Evolutionary conservation across 2,797 vertebrate species (phyloP).

Genomic region (Danio aesculapii): DNA sequence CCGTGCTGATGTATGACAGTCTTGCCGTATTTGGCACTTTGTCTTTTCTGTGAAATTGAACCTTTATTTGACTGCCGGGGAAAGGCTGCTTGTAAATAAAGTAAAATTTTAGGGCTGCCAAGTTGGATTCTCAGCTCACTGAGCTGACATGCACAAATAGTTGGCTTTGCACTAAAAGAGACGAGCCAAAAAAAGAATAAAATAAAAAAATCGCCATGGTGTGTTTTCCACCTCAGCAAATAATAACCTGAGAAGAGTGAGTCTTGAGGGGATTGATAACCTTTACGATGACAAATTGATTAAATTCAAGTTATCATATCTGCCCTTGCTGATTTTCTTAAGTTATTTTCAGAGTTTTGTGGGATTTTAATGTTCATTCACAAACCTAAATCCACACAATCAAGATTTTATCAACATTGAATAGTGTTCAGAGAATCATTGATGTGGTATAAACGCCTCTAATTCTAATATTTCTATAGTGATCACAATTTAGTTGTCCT

Average conservation of each 20-base stretch:
- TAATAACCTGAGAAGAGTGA: slow-evolving; percentile 1
- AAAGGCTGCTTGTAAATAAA: slow-evolving; percentile 27
- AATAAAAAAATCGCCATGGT: background rate
- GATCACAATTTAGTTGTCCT: background rate
- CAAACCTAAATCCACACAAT: background rate
- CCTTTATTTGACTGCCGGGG: slow-evolving; percentile 33
- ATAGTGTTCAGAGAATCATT: too few species aligned
- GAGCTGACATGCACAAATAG: slow-evolving; percentile 37
- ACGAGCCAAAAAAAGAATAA: background rate
- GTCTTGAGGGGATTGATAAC: background rate
- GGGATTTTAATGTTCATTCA: background rate
- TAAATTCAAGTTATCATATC: background rate
- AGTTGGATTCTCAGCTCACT: slow-evolving; percentile 26
- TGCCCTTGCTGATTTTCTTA: background rate
- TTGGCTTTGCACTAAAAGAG: slow-evolving; percentile 12
- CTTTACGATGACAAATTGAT: background rate
- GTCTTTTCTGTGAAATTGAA: slow-evolving; percentile 24
- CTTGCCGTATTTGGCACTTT: slow-evolving; percentile 10
- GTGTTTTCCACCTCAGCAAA: background rate
- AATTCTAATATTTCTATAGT: background rate
- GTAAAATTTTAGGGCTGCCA: slow-evolving; percentile 31
- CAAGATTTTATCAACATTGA: too few species aligned
- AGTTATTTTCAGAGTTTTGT: too few species aligned
- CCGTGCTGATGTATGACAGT: slow-evolving; percentile 21
- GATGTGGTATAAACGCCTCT: background rate